Percentiles rank a stretch among this genome's conserved stretches.
These are phyloP conservation scores for Clarias fuscus DNA, from an alignment of 2,797 vertebrate genomes.

Conservation along the genomic window DNA sequence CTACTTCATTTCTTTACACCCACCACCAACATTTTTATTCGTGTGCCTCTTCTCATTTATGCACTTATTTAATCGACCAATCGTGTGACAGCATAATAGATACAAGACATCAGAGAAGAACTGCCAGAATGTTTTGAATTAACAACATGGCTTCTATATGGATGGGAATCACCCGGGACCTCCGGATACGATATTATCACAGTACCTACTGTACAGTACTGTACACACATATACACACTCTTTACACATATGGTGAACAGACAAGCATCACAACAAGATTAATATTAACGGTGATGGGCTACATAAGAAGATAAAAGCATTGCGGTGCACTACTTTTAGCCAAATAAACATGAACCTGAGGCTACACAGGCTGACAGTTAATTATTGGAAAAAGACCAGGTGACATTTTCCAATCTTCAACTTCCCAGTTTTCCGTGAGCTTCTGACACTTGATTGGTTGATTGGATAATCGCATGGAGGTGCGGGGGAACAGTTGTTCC, in stretches of 20 bases:
- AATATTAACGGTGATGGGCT: neutral
- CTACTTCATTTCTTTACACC: neutral
- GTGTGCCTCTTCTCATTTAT: neutral
- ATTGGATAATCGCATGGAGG: neutral
- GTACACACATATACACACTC: neutral
- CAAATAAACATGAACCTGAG: neutral
- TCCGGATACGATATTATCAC: too few relatives aligned
- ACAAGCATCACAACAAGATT: neutral
- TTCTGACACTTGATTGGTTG: neutral
- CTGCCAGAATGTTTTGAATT: neutral
- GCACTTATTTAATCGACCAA: neutral
- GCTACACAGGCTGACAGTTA: neutral
- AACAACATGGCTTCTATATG: neutral
- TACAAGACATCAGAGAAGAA: neutral
- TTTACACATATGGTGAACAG: neutral
- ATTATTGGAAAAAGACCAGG: neutral
- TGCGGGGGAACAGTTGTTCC: neutral
- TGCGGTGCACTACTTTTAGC: too few relatives aligned
- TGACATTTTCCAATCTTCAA: neutral
- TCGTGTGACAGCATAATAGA: neutral
- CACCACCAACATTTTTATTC: neutral
- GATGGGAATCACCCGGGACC: too few relatives aligned
- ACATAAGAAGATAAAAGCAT: neutral
- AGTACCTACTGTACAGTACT: too few relatives aligned
- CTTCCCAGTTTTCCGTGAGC: neutral